phyloP scores from a whole-genome alignment of 2,113 vertebrate genomes.

The Mesocricetus auratus region DNA sequence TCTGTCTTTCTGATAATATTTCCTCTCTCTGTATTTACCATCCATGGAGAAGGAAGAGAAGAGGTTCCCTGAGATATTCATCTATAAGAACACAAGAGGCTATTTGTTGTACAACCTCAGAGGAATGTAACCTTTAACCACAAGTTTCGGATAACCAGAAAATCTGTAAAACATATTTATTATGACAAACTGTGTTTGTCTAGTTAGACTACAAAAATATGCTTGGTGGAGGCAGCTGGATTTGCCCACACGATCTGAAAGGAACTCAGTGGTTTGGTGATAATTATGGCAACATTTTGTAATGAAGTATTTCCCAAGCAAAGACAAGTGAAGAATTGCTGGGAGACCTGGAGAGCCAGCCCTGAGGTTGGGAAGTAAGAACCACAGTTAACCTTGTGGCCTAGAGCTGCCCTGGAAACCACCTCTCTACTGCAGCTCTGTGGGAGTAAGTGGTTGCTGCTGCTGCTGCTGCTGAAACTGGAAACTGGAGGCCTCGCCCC shows the following conservation, averaged over 20 bases:
- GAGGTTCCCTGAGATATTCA: neutral
- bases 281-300: neutral
- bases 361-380: neutral
- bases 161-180: constrained; percentile 35
- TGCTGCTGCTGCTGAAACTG: neutral
- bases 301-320: neutral
- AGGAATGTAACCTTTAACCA: constrained; percentile 69
- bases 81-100: constrained; percentile 56
- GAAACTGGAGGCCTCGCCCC: neutral
- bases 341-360: neutral
- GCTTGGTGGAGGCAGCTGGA: neutral
- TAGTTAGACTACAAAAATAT: neutral
- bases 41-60: constrained; percentile 64
- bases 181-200: constrained; percentile 1
- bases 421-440: neutral
- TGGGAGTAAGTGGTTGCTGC: neutral
- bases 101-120: constrained; percentile 61
- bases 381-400: neutral
- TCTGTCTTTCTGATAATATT: neutral
- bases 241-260: neutral
- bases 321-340: neutral
- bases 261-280: neutral
- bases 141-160: constrained; percentile 41
- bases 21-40: constrained; percentile 7
- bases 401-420: neutral